Conservation (phyloP, 2,113 vertebrate species). For the Toxotes chatareus region DNA sequence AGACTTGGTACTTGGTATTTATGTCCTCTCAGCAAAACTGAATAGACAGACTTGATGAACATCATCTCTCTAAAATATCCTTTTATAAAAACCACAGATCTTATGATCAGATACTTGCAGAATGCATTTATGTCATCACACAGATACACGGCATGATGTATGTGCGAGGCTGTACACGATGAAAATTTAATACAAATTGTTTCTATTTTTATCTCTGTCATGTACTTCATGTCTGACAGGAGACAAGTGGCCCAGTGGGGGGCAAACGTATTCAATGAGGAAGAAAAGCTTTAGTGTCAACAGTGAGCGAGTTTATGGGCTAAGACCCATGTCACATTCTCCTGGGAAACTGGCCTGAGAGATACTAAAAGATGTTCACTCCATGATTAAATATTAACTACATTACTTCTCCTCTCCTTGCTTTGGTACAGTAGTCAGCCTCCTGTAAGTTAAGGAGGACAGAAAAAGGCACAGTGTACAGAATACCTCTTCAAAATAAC, state of each 20-base stretch:
- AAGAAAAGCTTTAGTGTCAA: conserved; percentile 46
- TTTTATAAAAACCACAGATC: background rate
- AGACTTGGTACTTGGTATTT: background rate
- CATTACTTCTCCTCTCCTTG: conserved; percentile 54
- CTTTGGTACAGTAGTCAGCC: conserved; percentile 13
- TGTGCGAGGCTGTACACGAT: conserved; percentile 9
- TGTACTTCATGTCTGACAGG: conserved; percentile 10
- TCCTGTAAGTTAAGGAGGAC: conserved; percentile 8
- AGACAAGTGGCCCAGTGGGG: conserved; percentile 35
- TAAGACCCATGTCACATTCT: conserved; percentile 21
- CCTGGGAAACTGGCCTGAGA: conserved; percentile 26
- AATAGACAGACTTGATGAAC: background rate
- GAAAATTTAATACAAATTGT: conserved; percentile 46
- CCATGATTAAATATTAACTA: conserved; percentile 71
- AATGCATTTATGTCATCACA: conserved; percentile 1
- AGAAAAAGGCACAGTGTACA: conserved; percentile 31
- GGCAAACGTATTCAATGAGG: conserved; percentile 26
- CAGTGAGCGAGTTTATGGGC: conserved; percentile 24
- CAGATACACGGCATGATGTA: background rate
- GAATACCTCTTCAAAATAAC: conserved; percentile 8
- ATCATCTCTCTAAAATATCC: background rate
- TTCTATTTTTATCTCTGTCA: conserved; percentile 57
- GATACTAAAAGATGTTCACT: conserved; percentile 57
- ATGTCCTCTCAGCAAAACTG: background rate
- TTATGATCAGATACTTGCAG: background rate